phyloP scores from a whole-genome alignment of 92 coral and sea anemone species.

The Desmophyllum pertusum region DNA sequence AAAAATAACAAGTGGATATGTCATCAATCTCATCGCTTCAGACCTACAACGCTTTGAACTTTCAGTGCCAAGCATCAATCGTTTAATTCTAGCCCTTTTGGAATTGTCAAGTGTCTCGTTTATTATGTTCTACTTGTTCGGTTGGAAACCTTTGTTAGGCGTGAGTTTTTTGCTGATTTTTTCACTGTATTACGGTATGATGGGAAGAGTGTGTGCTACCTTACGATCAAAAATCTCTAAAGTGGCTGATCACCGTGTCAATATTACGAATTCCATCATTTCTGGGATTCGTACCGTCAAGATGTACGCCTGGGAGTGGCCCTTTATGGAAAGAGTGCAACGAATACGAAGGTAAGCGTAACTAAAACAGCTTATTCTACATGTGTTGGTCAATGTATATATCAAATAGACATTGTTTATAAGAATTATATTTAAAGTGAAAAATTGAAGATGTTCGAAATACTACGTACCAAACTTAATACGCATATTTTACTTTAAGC shows the following conservation, averaged over 20 bases:
- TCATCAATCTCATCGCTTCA: slow-evolving; percentile 74
- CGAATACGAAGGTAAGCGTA: slow-evolving; percentile 50
- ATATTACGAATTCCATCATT: slow-evolving; percentile 57
- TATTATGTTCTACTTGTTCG: slow-evolving; percentile 67
- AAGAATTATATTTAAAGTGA: too few species aligned
- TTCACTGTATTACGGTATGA: slow-evolving; percentile 46
- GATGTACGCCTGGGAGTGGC: slow-evolving; percentile 79
- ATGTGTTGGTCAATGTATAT: too few species aligned
- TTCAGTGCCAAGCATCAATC: slow-evolving; percentile 29
- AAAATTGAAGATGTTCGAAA: too few species aligned
- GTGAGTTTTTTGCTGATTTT: slow-evolving; percentile 59
- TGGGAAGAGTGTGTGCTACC: slow-evolving; percentile 64
- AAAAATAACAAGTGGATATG: slow-evolving; percentile 65
- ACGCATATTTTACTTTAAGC: too few species aligned
- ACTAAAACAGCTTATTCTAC: too few species aligned
- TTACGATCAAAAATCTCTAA: slow-evolving; percentile 54
- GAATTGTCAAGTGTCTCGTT: slow-evolving; percentile 58
- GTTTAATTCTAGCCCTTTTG: slow-evolving; percentile 49
- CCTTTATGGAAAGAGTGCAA: slow-evolving; percentile 64
- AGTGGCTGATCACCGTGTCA: slow-evolving; percentile 24
- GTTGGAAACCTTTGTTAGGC: slow-evolving; percentile 66
- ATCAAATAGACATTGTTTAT: too few species aligned
- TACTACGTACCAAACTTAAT: too few species aligned
- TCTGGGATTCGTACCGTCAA: slow-evolving; percentile 69
- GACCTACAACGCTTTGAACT: slow-evolving; percentile 80